Evolutionary conservation across 2,113 vertebrate genomes (phyloP).

Genomic region (Chiloscyllium plagiosum): DNA sequence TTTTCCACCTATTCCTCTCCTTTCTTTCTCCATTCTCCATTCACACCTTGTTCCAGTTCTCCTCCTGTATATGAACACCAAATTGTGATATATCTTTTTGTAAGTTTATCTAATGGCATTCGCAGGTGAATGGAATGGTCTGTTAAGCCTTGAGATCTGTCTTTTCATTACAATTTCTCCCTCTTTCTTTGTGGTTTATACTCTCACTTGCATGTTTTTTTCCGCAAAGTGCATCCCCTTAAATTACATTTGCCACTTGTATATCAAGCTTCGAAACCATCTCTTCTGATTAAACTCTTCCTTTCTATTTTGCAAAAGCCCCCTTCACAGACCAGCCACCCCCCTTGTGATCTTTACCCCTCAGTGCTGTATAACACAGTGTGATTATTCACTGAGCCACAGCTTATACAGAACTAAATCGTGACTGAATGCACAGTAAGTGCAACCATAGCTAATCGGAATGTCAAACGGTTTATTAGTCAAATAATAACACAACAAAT

Average conservation of each 20-base stretch:
- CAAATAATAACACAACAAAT: not conserved
- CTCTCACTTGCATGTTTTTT: not conserved
- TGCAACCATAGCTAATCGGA: constrained; percentile 15
- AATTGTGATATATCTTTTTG: no score
- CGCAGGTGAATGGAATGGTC: not conserved
- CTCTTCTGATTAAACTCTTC: not conserved
- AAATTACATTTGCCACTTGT: not conserved
- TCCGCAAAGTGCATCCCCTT: not conserved
- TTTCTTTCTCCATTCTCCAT: not conserved
- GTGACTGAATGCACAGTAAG: not conserved
- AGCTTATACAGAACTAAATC: not conserved
- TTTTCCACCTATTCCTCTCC: not conserved
- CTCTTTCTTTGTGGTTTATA: not conserved
- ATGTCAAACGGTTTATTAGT: not conserved
- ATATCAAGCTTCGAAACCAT: not conserved
- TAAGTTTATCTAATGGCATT: not conserved
- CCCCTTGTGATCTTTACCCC: not conserved
- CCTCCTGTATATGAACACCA: not conserved
- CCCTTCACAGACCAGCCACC: not conserved
- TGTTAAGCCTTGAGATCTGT: not conserved
- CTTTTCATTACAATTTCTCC: not conserved
- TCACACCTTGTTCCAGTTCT: not conserved
- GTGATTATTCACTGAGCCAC: not conserved
- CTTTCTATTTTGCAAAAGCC: not conserved
- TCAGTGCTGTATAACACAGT: not conserved